Evolutionary conservation across 1,140 invertebrate genomes (phyloP).

Genomic region (Drosophila simulans): DNA sequence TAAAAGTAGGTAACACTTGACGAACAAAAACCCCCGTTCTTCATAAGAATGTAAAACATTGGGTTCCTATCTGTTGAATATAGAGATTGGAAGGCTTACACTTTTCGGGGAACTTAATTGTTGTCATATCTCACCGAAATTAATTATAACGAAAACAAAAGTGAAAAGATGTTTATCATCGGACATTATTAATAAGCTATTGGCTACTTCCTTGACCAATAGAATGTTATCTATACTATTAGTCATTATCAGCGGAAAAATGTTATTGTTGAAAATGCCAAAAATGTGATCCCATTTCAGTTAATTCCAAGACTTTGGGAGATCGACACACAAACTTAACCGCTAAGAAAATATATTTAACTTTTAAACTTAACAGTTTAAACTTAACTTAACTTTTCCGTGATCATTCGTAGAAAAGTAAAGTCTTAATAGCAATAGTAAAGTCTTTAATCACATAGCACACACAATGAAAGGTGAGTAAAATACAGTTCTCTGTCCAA

Average conservation of each 20-base stretch:
- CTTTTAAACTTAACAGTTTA: too few species aligned
- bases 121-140: conserved; percentile 19
- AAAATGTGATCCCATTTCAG: conserved; percentile 21
- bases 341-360: too few species aligned
- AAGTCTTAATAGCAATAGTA: too few species aligned
- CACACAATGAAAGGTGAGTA: neutral
- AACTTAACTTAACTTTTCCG: too few species aligned
- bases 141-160: conserved; percentile 26
- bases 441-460: too few species aligned
- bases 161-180: conserved; percentile 16
- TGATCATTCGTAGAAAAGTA: too few species aligned
- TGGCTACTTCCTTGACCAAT: conserved; percentile 30
- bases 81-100: neutral
- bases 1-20: conserved; percentile 27
- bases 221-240: conserved; percentile 29
- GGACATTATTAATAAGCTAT: conserved; percentile 20
- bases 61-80: neutral
- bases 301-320: neutral
- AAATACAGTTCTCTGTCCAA: too few species aligned
- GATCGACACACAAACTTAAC: neutral
- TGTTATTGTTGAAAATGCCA: conserved; percentile 3
- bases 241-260: conserved; percentile 32
- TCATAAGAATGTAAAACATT: neutral
- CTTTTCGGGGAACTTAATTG: neutral
- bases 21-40: neutral